phyloP scores from a whole-genome alignment of 2,797 vertebrate genomes.

The Melanogrammus aeglefinus region DNA sequence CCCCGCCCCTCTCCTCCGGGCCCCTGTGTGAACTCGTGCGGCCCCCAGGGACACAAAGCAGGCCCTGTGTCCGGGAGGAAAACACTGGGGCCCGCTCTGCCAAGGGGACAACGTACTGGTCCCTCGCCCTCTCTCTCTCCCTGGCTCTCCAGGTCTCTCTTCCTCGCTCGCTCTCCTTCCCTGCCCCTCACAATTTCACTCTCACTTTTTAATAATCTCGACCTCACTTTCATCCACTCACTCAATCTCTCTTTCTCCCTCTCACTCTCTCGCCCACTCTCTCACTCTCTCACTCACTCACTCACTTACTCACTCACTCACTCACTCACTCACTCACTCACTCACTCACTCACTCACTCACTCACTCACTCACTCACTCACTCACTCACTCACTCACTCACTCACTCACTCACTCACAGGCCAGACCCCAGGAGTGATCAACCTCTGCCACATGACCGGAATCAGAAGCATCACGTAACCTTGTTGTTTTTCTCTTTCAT shows the following conservation, averaged over 20 bases:
- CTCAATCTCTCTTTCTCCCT: too few species aligned
- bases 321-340: constrained; percentile 32
- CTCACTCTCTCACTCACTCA: too few species aligned
- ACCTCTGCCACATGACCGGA: not conserved
- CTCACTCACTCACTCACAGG: not conserved
- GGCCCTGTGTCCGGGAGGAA: constrained; percentile 71
- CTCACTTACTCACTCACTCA: too few species aligned
- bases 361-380: constrained; percentile 25
- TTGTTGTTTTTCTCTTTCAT: not conserved
- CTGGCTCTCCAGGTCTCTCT: not conserved
- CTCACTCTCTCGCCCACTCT: not conserved
- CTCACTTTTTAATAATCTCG: constrained; percentile 37
- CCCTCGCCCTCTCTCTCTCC: constrained; percentile 14
- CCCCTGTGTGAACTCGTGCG: constrained; percentile 66
- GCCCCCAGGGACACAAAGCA: constrained; percentile 64
- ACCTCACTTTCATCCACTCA: constrained; percentile 35
- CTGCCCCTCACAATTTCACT: constrained; percentile 18
- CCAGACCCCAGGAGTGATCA: not conserved
- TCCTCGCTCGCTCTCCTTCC: not conserved
- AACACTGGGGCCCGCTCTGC: constrained; percentile 65
- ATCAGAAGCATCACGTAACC: not conserved
- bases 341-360: too few species aligned
- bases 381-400: constrained; percentile 1
- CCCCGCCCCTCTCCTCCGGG: constrained; percentile 31
- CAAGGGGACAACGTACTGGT: constrained; percentile 65